Conservation (phyloP, 2,888 invertebrate species). For the Oegoconia quadripuncta region DNA sequence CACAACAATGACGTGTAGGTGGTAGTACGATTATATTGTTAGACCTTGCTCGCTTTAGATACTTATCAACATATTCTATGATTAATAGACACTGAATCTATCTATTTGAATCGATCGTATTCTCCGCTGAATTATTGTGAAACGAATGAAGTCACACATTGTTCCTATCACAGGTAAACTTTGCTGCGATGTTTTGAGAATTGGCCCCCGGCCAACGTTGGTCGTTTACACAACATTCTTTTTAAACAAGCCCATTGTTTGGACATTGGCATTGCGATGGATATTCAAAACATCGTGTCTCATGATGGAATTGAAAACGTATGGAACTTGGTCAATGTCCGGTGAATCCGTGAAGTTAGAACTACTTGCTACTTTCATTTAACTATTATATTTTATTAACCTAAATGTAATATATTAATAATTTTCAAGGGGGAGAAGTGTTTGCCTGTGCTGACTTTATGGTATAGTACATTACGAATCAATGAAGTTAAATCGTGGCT, state of each 20-base stretch:
- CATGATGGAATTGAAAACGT: slow-evolving; percentile 37
- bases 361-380: slow-evolving; percentile 23
- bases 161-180: slow-evolving; percentile 22
- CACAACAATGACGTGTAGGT: no score
- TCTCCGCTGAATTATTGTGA: slow-evolving; percentile 9
- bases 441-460: no score
- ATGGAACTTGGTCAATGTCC: slow-evolving; percentile 59
- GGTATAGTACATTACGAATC: no score
- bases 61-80: no score
- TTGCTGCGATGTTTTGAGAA: slow-evolving; percentile 48
- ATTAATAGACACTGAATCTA: no score
- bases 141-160: slow-evolving; percentile 16
- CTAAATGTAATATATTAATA: slow-evolving; percentile 1
- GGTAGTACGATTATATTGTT: no score
- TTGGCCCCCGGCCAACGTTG: slow-evolving; percentile 21
- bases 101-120: slow-evolving; percentile 4
- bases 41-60: no score
- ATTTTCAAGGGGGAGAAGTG: background rate
- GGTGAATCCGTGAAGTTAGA: slow-evolving; percentile 47
- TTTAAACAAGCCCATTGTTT: slow-evolving; percentile 55
- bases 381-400: slow-evolving; percentile 3
- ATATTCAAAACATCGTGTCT: slow-evolving; percentile 50
- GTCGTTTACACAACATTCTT: slow-evolving; percentile 57
- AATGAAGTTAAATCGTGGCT: no score
- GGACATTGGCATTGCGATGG: slow-evolving; percentile 33